These are phyloP conservation scores for Cheirogaleus medius DNA, from an alignment of 2,113 vertebrate genomes.

Conservation along the genomic window DNA sequence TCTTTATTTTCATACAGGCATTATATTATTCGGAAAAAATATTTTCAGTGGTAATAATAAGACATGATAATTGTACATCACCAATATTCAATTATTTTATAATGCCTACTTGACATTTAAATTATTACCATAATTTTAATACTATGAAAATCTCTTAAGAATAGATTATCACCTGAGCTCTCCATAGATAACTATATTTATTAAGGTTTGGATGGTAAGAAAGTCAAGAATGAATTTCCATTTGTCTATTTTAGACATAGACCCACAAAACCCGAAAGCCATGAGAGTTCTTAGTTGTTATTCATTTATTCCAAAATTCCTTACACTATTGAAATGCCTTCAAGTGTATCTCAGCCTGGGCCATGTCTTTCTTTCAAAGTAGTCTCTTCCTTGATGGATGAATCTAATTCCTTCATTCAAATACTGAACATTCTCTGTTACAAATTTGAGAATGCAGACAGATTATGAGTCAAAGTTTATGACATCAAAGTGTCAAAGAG, in stretches of 20 bases:
- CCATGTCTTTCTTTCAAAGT: neutral
- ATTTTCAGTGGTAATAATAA: slow-evolving; percentile 13
- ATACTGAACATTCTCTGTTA: neutral
- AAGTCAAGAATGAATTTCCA: neutral
- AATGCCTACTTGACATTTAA: neutral
- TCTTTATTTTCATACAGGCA: neutral
- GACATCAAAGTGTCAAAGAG: neutral
- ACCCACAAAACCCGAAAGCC: neutral
- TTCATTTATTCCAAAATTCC: neutral
- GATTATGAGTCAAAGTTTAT: neutral
- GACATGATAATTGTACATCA: neutral
- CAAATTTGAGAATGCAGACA: neutral
- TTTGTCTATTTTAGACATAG: neutral
- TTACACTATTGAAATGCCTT: neutral
- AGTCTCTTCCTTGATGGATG: neutral
- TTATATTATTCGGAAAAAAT: neutral
- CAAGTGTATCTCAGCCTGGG: neutral
- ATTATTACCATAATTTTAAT: slow-evolving; percentile 17
- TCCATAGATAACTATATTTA: neutral
- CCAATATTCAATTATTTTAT: slow-evolving; percentile 15
- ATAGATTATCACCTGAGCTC: neutral
- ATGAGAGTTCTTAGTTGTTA: neutral
- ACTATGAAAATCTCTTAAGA: neutral
- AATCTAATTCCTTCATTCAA: neutral
- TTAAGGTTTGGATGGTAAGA: neutral